Evolutionary conservation across 1,140 invertebrate species (phyloP), one percentile per base, ranked within the genome.

Genomic region (Hycleus phaleratus): DNA sequence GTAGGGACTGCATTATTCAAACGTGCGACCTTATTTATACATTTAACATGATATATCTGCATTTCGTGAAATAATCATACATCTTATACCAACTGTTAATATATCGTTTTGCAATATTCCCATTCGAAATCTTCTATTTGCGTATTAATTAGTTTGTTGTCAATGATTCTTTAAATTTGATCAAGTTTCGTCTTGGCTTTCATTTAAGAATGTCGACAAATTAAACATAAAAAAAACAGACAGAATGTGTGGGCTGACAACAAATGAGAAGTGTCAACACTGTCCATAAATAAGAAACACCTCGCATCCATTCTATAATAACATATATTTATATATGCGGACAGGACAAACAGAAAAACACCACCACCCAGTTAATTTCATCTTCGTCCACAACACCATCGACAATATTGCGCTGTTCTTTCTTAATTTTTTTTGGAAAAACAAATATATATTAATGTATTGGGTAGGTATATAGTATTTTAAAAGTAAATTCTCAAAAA

Each of bases 211-310:
- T 67, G 65, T 59, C 60, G 67, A 68, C 68, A 68, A 68, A 68
- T 68, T 68, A 66, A 68, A 68, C 60, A 68, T 60, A 18, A 68
- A 6, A 42, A 62, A 64, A 55, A 65, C 60, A 61, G 49, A 52
- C 60, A 45, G 66, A 62, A 25, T 65, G 67, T 69, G 68, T 70
- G 68, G 68, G 68, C 66, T 56, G 64, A 39, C 61, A 64, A 70
- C 68, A 70, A 70, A 70, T 68, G 68, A 67, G 68, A 70, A 65
- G 58, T 67, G 68, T 70, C 68, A 70, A 70, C 68, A 70, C 64
- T 67, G 66, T 68, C 64, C 68, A 67, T 67, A 67, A 67, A 67
- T 67, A 67, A 64, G 54, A 61, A 58, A 61, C 60, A 32, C 32
- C 32, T 58, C 60, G 43, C 51, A 58, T 61, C 46, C 46, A 26